phyloP scores from a whole-genome alignment of 2,888 invertebrate species.

The Hartigia nigra region DNA sequence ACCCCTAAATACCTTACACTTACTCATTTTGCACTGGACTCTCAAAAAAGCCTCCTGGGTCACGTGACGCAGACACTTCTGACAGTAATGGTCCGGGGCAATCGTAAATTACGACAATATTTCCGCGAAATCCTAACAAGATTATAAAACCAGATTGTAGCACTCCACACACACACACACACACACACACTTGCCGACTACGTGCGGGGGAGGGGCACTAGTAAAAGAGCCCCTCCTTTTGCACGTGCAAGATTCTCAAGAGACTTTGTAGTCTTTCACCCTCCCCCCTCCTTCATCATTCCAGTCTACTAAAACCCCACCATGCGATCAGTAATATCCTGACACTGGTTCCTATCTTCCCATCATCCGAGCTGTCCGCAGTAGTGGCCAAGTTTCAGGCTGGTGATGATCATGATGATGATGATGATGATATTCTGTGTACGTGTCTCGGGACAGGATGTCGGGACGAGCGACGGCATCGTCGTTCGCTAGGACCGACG shows the following conservation, averaged over 20 bases:
- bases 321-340: neutral
- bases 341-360: neutral
- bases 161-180: too few species aligned
- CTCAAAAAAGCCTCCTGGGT: too few species aligned
- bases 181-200: too few species aligned
- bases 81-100: conserved; percentile 42
- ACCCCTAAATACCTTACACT: neutral
- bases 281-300: conserved; percentile 28
- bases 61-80: conserved; percentile 1
- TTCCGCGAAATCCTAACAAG: conserved; percentile 66
- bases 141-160: conserved; percentile 63
- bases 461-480: neutral
- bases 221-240: conserved; percentile 15
- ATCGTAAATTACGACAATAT: conserved; percentile 65
- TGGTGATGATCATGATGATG: too few species aligned
- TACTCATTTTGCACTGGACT: too few species aligned
- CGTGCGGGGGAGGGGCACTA: too few species aligned
- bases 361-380: neutral
- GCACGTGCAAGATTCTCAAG: conserved; percentile 15
- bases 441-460: neutral
- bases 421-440: neutral
- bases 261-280: too few species aligned
- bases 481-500: neutral
- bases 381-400: neutral
- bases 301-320: conserved; percentile 5